A percentile compares a stretch with the other conserved stretches of the same genome.
phyloP scores from a whole-genome alignment of 2,113 vertebrate species.

The Callipepla californica region DNA sequence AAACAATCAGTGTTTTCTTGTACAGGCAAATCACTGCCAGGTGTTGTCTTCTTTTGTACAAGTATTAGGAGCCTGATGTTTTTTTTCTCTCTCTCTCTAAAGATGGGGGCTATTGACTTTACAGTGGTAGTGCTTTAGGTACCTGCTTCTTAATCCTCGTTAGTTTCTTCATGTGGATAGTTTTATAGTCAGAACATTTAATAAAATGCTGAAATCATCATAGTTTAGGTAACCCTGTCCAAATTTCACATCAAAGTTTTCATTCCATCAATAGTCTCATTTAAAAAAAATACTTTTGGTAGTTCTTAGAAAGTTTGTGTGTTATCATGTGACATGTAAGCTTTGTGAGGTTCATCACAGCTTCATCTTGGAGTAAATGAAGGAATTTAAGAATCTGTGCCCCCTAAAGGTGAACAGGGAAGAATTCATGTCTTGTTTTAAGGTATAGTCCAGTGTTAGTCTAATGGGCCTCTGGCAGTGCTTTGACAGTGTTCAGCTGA shows the following conservation, averaged over 20 bases:
- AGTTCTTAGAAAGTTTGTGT: not conserved
- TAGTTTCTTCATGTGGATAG: not conserved
- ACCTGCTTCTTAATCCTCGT: not conserved
- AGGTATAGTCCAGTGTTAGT: not conserved
- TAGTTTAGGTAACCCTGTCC: not conserved
- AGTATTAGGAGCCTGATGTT: not conserved
- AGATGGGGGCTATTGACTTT: not conserved
- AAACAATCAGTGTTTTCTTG: fast-evolving
- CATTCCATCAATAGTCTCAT: not conserved
- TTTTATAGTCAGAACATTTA: not conserved
- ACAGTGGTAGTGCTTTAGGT: not conserved
- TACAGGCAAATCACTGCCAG: not conserved
- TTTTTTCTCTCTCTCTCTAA: not conserved
- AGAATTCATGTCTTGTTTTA: not conserved
- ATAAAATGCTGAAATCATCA: not conserved
- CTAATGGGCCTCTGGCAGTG: not conserved
- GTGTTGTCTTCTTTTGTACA: not conserved
- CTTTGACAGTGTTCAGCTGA: not conserved
- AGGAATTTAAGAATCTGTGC: not conserved
- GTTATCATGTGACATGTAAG: no score
- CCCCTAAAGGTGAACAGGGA: not conserved
- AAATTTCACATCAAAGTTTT: not conserved
- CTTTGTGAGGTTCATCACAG: not conserved
- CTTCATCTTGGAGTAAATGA: not conserved
- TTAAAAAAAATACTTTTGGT: not conserved